Percentiles rank a stretch among this genome's conserved stretches.
These are phyloP conservation scores for Catalaphyllia jardinei DNA, from an alignment of 64 coral and sea anemone genomes.

Conservation along the genomic window DNA sequence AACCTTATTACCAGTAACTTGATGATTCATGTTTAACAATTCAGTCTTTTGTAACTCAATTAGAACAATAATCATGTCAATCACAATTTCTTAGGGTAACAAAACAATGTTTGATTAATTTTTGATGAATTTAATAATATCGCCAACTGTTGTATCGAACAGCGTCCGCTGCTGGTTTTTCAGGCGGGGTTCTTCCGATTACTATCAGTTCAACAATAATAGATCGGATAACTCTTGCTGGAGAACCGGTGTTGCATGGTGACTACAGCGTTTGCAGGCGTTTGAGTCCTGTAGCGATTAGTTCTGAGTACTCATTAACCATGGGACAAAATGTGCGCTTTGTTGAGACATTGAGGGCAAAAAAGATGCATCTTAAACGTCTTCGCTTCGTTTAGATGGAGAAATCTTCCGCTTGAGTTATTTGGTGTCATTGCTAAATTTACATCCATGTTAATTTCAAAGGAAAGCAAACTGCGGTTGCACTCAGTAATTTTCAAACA, in stretches of 20 bases:
- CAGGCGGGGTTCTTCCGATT: slow-evolving; percentile 9
- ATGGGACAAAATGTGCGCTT: too few species aligned
- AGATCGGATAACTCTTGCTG: neutral
- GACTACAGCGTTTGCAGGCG: too few species aligned
- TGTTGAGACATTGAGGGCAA: too few species aligned
- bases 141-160: neutral
- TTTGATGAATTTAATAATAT: neutral
- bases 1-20: too few species aligned
- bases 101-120: neutral
- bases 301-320: too few species aligned
- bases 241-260: neutral
- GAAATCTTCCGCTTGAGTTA: neutral
- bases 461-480: neutral
- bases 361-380: neutral
- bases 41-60: too few species aligned
- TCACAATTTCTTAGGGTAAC: too few species aligned
- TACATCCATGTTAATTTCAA: neutral
- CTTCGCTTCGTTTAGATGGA: neutral
- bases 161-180: neutral
- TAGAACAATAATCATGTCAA: too few species aligned
- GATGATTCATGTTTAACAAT: too few species aligned
- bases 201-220: neutral
- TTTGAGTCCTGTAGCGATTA: too few species aligned
- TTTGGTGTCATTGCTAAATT: neutral
- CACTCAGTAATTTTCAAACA: neutral